These are phyloP conservation scores for Heteromyza rotundicornis DNA, from an alignment of 2,888 invertebrate species.

Conservation along the genomic window DNA sequence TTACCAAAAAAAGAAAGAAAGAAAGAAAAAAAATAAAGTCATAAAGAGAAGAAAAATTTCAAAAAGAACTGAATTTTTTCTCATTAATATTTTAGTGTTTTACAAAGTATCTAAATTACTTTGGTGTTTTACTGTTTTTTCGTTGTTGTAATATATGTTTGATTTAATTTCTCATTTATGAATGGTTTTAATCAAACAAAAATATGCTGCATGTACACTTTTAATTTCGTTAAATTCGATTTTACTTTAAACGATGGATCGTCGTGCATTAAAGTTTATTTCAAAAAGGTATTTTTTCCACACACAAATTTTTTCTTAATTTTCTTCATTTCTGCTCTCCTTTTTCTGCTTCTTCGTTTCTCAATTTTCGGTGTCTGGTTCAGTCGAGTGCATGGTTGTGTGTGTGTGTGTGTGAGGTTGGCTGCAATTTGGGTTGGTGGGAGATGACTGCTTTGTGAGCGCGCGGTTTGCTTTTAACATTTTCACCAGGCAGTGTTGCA, in stretches of 20 bases:
- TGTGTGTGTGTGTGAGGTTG: constrained; percentile 8
- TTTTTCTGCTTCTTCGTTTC: constrained; percentile 18
- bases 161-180: neutral
- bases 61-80: neutral
- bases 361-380: constrained; percentile 22
- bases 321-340: constrained; percentile 16
- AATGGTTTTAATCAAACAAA: neutral
- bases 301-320: constrained; percentile 45
- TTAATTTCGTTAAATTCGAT: constrained; percentile 60
- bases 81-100: too few relatives aligned
- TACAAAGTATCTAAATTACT: too few relatives aligned
- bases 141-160: neutral
- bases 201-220: constrained; percentile 48
- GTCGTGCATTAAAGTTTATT: constrained; percentile 81
- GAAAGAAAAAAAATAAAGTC: too few relatives aligned
- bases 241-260: constrained; percentile 73
- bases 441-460: too few relatives aligned
- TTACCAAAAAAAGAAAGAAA: constrained; percentile 24
- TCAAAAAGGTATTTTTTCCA: constrained; percentile 81
- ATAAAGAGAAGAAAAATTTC: constrained; percentile 1
- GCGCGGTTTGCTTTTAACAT: too few relatives aligned
- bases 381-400: constrained; percentile 22
- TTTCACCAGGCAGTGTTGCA: too few relatives aligned
- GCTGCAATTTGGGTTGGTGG: constrained; percentile 1
- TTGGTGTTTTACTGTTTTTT: neutral